Evolutionary conservation across 2,113 vertebrate genomes (phyloP).

Genomic region (Glareola pratincola): DNA sequence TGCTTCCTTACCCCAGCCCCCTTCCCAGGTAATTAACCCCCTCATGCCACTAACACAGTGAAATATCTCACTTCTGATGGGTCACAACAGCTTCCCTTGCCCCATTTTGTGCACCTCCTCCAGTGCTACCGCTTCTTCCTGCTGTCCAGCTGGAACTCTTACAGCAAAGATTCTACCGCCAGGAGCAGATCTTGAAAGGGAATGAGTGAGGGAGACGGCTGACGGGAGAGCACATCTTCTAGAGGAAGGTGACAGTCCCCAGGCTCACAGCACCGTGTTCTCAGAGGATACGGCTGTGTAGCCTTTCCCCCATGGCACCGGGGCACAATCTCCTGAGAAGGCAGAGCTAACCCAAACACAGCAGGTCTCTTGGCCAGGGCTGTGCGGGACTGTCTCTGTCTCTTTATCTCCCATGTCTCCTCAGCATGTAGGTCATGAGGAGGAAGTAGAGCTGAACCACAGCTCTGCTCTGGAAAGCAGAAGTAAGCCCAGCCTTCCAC

Average conservation of each 20-base stretch:
- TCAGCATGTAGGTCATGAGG: conserved; percentile 14
- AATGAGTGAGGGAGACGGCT: background rate
- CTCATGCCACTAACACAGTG: background rate
- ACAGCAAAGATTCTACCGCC: background rate
- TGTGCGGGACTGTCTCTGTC: background rate
- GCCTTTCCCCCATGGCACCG: background rate
- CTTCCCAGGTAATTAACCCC: background rate
- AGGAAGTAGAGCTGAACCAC: conserved; percentile 60
- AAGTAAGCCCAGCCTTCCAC: conserved; percentile 46
- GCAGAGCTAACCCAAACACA: background rate
- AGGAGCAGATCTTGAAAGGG: background rate
- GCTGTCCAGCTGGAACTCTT: background rate
- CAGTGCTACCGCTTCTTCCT: background rate
- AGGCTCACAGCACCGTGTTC: background rate
- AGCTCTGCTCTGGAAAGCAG: conserved; percentile 57
- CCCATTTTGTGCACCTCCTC: background rate
- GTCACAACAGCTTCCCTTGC: background rate
- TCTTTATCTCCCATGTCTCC: background rate
- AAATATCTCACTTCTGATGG: background rate
- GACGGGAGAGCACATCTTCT: background rate
- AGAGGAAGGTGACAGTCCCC: background rate
- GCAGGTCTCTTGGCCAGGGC: background rate
- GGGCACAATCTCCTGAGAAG: background rate
- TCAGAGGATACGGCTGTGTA: fast-evolving
- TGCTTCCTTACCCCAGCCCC: background rate